phyloP scores from a whole-genome alignment of 1,140 invertebrate species.

The Bicyclus anynana region DNA sequence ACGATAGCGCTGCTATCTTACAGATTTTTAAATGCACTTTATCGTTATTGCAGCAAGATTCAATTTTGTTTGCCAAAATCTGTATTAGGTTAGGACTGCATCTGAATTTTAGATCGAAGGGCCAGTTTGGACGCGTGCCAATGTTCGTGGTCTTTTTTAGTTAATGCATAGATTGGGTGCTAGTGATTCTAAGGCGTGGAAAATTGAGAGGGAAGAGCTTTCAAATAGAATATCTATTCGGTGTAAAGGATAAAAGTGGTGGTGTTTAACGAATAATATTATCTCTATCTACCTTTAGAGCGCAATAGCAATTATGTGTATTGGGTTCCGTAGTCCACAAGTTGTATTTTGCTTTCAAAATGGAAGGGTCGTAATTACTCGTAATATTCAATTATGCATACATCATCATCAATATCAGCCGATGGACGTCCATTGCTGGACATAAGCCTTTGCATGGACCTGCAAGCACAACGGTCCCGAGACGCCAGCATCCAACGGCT shows the following conservation, averaged over 20 bases:
- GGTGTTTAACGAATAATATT: too few relatives aligned
- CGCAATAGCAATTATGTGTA: too few relatives aligned
- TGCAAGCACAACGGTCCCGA: too few relatives aligned
- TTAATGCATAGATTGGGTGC: conserved; percentile 30
- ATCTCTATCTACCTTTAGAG: too few relatives aligned
- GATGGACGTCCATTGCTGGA: too few relatives aligned
- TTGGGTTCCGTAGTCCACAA: too few relatives aligned
- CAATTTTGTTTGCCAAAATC: conserved; percentile 2
- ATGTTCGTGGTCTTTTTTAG: conserved; percentile 24
- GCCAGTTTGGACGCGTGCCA: conserved; percentile 28
- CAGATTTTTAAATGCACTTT: background rate
- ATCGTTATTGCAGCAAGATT: background rate
- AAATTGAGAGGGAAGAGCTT: conserved; percentile 2
- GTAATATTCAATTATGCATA: too few relatives aligned
- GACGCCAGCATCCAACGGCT: too few relatives aligned
- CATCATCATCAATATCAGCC: too few relatives aligned
- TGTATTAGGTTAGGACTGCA: conserved; percentile 15
- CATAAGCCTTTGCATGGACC: too few relatives aligned
- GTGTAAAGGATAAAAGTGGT: background rate
- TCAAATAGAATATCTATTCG: conserved; percentile 3
- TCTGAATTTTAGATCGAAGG: conserved; percentile 27
- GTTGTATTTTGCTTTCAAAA: too few relatives aligned
- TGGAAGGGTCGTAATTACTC: too few relatives aligned
- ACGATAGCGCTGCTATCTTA: background rate
- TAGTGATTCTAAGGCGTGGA: conserved; percentile 15